Evolutionary conservation across 2,797 vertebrate genomes (phyloP).

Genomic region (Anniella stebbinsi): DNA sequence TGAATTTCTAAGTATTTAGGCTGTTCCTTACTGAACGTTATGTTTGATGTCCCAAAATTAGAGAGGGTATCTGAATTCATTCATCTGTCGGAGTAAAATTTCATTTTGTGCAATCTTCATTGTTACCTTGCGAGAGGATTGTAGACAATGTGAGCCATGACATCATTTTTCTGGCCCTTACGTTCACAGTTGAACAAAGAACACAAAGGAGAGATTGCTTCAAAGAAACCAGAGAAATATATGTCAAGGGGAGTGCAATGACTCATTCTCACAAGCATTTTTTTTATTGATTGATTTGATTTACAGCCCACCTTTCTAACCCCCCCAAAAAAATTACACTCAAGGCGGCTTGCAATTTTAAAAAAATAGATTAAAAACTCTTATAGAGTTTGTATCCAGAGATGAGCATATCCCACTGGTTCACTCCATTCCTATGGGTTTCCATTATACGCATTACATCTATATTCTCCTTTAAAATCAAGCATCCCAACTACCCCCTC

Average conservation of each 20-base stretch:
- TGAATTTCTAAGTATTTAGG: no score
- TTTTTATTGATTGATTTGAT: no score
- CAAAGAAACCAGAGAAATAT: not conserved
- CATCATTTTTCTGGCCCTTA: not conserved
- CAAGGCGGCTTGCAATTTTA: no score
- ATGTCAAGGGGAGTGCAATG: not conserved
- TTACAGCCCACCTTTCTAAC: no score
- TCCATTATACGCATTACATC: no score
- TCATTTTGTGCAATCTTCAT: not conserved
- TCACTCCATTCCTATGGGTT: no score
- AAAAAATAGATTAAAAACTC: no score
- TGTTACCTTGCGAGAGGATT: not conserved
- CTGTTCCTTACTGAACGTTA: constrained; percentile 42
- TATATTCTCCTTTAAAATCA: no score
- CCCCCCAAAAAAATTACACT: no score
- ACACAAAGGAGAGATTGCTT: not conserved
- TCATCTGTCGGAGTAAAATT: constrained; percentile 24
- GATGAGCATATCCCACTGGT: no score
- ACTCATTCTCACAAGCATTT: not conserved
- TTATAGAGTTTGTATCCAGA: no score
- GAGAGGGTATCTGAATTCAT: constrained; percentile 48
- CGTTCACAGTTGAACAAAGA: not conserved
- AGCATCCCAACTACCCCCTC: no score
- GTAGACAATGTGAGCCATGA: constrained; percentile 23
- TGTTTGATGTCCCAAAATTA: constrained; percentile 57